phyloP scores from a whole-genome alignment of 2,113 vertebrate genomes.

The Gymnarchus niloticus region DNA sequence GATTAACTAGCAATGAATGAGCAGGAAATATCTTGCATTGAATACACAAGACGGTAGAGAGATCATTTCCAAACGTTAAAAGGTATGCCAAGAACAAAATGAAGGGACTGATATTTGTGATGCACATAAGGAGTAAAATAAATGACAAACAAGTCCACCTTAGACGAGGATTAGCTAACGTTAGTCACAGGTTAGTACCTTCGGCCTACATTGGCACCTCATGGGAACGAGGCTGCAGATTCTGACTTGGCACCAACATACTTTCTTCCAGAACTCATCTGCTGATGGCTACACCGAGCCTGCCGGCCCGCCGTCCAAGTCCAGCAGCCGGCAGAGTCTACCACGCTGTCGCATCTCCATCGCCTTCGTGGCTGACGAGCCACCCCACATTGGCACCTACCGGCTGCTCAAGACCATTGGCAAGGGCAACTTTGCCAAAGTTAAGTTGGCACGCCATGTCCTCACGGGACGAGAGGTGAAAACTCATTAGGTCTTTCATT shows the following conservation, averaged over 20 bases:
- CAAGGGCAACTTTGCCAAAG: slow-evolving; percentile 94
- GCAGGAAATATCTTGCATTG: too few relatives aligned
- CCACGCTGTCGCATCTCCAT: slow-evolving; percentile 87
- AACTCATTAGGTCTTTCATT: neutral
- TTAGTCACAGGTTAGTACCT: neutral
- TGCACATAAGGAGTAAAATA: too few relatives aligned
- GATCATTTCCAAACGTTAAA: too few relatives aligned
- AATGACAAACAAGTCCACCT: too few relatives aligned
- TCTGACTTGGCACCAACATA: neutral
- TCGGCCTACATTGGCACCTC: neutral
- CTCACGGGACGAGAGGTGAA: slow-evolving; percentile 91
- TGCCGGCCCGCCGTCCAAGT: slow-evolving; percentile 76
- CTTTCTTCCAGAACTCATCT: slow-evolving; percentile 72
- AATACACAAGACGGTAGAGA: too few relatives aligned
- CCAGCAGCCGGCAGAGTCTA: slow-evolving; percentile 84
- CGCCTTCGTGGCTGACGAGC: slow-evolving; percentile 77
- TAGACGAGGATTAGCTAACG: too few relatives aligned
- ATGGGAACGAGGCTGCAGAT: neutral
- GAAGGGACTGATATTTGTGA: too few relatives aligned
- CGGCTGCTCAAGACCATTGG: slow-evolving; percentile 93
- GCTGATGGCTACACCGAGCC: slow-evolving; percentile 83
- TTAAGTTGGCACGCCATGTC: slow-evolving; percentile 86
- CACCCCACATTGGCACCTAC: slow-evolving; percentile 88
- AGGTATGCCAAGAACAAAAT: too few relatives aligned
- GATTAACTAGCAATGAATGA: too few relatives aligned